Percentiles rank a stretch among this genome's conserved stretches.
Conservation (phyloP, 2,797 vertebrate species). For the Danio jaintianensis region DNA sequence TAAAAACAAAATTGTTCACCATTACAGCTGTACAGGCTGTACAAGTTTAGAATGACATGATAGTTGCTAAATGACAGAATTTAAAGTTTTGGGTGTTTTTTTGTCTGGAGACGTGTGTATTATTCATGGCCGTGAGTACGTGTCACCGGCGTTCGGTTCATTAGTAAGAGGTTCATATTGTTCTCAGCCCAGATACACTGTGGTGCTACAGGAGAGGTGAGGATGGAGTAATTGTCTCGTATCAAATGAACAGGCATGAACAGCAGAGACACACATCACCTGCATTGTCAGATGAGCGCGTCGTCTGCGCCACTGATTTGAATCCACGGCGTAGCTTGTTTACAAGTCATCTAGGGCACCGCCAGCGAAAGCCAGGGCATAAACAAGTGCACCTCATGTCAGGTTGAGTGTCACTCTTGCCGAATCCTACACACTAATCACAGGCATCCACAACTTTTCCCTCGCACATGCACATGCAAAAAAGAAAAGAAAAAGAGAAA, state of each 20-base stretch:
- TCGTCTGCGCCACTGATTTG: conserved; percentile 39
- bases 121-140: conserved; percentile 32
- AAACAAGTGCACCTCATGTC: conserved; percentile 46
- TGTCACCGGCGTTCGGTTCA: conserved; percentile 9
- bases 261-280: conserved; percentile 43
- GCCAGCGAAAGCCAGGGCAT: conserved; percentile 34
- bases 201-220: conserved; percentile 21
- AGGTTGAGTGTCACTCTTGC: conserved; percentile 43
- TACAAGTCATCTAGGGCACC: conserved; percentile 50
- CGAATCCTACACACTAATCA: conserved; percentile 43
- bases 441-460: conserved; percentile 24
- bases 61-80: not conserved
- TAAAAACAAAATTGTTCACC: too few relatives aligned
- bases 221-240: conserved; percentile 44
- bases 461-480: not conserved
- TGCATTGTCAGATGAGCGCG: conserved; percentile 31
- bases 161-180: conserved; percentile 39
- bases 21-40: not conserved
- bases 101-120: not conserved
- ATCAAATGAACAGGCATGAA: conserved; percentile 27
- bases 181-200: not conserved
- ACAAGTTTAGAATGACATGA: not conserved
- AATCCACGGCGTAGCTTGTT: conserved; percentile 45
- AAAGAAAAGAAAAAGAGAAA: not conserved
- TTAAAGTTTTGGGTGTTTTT: too few relatives aligned